Conservation (phyloP, 2,797 vertebrate genomes). For the Phataginus tricuspis region DNA sequence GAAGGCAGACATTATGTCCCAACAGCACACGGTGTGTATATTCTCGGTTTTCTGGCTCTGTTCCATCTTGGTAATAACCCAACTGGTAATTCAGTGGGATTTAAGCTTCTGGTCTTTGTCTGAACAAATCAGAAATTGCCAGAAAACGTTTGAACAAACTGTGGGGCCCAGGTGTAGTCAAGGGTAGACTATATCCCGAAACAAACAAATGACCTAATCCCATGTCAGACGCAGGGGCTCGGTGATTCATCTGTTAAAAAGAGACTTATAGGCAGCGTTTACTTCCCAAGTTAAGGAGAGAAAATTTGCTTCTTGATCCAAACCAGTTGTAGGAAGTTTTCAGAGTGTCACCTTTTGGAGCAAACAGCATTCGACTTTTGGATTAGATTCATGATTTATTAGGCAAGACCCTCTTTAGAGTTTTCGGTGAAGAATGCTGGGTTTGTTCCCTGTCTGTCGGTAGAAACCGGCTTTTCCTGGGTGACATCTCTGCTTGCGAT, state of each 20-base stretch:
- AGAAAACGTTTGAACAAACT: conserved; percentile 45
- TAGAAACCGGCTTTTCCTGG: neutral
- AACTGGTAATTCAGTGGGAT: conserved; percentile 79
- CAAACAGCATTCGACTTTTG: neutral
- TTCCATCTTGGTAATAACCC: conserved; percentile 81
- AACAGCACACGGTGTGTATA: neutral
- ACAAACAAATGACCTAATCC: conserved; percentile 57
- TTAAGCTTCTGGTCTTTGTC: conserved; percentile 83
- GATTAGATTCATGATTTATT: conserved; percentile 12
- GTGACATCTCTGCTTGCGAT: neutral
- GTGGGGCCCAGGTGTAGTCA: neutral
- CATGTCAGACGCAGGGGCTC: neutral
- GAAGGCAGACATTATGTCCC: conserved; percentile 70
- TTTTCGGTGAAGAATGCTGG: neutral
- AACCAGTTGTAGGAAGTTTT: conserved; percentile 55
- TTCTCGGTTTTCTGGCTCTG: conserved; percentile 67
- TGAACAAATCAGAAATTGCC: conserved; percentile 78
- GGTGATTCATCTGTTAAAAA: neutral
- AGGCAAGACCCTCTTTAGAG: neutral
- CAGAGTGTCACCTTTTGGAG: neutral
- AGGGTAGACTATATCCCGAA: conserved; percentile 26
- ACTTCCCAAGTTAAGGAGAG: neutral
- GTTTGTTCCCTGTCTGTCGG: neutral
- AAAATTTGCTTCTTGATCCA: conserved; percentile 55
- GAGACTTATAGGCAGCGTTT: neutral